Evolutionary conservation across 1,140 invertebrate genomes (phyloP).

Genomic region (Paramacrobiotus metropolitanus): DNA sequence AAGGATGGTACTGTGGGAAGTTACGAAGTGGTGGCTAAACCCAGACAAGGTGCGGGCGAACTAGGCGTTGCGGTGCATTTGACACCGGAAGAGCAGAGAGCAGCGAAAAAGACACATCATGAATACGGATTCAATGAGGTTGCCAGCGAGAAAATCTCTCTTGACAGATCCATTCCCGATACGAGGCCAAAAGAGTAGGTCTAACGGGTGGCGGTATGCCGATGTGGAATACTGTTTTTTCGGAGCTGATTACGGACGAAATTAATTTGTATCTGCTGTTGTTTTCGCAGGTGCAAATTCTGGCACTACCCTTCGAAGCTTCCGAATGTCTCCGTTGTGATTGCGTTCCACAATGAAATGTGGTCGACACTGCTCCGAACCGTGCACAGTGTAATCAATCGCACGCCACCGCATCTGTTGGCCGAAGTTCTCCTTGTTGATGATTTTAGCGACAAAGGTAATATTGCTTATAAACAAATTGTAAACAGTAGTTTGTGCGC

Average conservation of each 20-base stretch:
- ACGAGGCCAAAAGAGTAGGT: conserved; percentile 53
- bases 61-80: conserved; percentile 19
- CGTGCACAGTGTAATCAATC: conserved; percentile 82
- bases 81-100: conserved; percentile 16
- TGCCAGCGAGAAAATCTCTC: conserved; percentile 74
- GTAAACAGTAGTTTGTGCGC: too few relatives aligned
- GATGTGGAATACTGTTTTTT: too few relatives aligned
- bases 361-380: conserved; percentile 80
- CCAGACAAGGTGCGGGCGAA: conserved; percentile 15
- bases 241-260: too few relatives aligned
- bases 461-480: too few relatives aligned
- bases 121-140: conserved; percentile 95
- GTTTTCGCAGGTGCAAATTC: conserved; percentile 52
- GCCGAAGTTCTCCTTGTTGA: conserved; percentile 93
- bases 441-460: conserved; percentile 83
- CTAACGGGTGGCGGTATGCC: too few relatives aligned
- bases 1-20: background rate
- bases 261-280: too few relatives aligned
- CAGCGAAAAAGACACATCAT: conserved; percentile 17
- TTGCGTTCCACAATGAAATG: conserved; percentile 97
- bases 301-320: conserved; percentile 80
- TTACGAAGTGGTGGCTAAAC: background rate
- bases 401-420: conserved; percentile 62
- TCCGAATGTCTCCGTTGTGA: conserved; percentile 74
- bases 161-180: conserved; percentile 57